Conservation (phyloP, 1,140 invertebrate genomes). For the Laupala kohalensis region DNA sequence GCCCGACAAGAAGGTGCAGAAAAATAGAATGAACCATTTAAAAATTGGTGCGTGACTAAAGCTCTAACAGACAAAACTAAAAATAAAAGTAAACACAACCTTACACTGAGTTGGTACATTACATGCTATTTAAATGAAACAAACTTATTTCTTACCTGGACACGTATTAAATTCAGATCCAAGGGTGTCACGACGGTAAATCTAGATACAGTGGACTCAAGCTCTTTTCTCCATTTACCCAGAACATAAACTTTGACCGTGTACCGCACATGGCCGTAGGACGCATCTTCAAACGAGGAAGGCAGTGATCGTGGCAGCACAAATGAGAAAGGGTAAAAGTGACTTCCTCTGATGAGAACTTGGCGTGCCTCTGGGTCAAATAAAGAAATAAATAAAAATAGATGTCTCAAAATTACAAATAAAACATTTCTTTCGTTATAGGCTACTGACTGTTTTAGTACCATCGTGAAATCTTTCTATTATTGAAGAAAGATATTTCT, state of each 20-base stretch:
- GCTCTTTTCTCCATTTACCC: background rate
- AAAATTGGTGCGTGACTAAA: too few species aligned
- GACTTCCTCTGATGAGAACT: background rate
- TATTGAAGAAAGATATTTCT: too few species aligned
- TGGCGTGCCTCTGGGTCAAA: background rate
- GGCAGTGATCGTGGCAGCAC: background rate
- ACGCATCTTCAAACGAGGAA: background rate
- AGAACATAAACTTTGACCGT: background rate
- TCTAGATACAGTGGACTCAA: background rate
- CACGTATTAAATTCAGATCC: background rate
- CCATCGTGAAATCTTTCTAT: too few species aligned
- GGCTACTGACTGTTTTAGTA: too few species aligned
- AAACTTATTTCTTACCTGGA: background rate
- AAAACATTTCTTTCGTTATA: too few species aligned
- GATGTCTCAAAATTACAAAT: background rate
- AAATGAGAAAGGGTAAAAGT: background rate
- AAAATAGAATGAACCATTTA: too few species aligned
- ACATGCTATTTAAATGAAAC: too few species aligned
- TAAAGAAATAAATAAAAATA: background rate
- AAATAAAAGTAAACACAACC: too few species aligned
- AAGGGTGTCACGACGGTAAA: background rate
- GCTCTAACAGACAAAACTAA: too few species aligned
- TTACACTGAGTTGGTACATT: too few species aligned
- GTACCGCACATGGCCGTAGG: background rate
- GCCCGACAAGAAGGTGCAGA: too few species aligned